Base-by-base conservation (phyloP, 2,888 invertebrate species). In the Drosophila longiperda region DNA sequence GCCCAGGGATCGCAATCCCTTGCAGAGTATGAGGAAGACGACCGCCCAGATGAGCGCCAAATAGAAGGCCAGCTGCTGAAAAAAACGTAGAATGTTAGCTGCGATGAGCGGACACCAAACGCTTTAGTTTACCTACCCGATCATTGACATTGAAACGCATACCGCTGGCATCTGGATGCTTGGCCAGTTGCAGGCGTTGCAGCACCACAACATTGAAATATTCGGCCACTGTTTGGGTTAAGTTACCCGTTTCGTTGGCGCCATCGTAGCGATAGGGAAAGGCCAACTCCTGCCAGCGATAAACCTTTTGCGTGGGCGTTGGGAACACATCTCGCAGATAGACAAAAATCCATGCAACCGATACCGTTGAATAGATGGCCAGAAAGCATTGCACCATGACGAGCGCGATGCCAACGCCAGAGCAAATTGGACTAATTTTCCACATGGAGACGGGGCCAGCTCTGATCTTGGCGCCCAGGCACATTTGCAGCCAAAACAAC, bases 361-460 rank as follows among this genome's bases (percentile, higher is more conserved):
- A 97, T 38, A 98, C 95, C 64, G 97, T 96, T 88, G 97, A 97
- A 93, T 98, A 98, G 79, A 97, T 95, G 60, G 98, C 97, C 81
- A 97, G 95, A 57, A 97, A 94, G 7, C 96, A 96, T 92, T 98
- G 98, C 8, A 96, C 95, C 67, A 96, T 93, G 29, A 98, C 94
- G 79, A 98, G 93, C 0, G 97, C 96, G 60, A 98, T 96, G 23
- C 98, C 98, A 26, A 98, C 96, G 4, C 98, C 98, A 94, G 97
- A 96, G 92, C 98, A 98, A 83, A 98, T 95, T 0, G 98, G 98
- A 63, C 98, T 98, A 88, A 98, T 97, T 89, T 95, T 95, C 98
- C 98, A 98, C 98, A 98, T 98, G 86, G 97, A 97, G 70, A 98
- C 95, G 1, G 97, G 96, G 0, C 98, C 98, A 0, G 97, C 95